A percentile compares a stretch with the other conserved stretches of the same genome.
Conservation (phyloP, 2,797 vertebrate species). For the Ciconia nigra region DNA sequence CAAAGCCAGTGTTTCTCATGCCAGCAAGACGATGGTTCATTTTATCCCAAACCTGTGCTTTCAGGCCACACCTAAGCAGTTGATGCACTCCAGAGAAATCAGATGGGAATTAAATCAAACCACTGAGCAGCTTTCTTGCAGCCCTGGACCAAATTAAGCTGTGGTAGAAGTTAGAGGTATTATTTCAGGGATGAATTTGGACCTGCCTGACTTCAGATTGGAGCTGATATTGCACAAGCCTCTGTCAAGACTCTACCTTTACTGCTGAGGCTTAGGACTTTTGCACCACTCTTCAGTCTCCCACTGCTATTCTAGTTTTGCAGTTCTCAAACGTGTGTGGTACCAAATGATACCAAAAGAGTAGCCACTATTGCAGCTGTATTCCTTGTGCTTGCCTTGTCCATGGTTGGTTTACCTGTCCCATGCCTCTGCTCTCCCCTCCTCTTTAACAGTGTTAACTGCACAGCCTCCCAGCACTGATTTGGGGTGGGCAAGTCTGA, state of each 20-base stretch:
- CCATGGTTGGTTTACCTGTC: neutral
- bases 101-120: neutral
- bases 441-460: neutral
- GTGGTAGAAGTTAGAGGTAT: neutral
- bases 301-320: neutral
- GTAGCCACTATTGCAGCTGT: neutral
- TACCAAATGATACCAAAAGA: neutral
- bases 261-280: neutral
- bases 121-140: neutral
- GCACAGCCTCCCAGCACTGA: neutral
- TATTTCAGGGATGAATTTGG: neutral
- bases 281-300: neutral
- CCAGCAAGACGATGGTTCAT: neutral
- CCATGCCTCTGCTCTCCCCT: neutral
- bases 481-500: neutral
- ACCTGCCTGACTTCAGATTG: neutral
- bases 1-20: neutral
- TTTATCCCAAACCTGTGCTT: neutral
- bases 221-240: neutral
- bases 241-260: neutral
- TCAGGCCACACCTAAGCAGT: neutral
- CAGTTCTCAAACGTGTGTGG: neutral
- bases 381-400: neutral
- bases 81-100: neutral
- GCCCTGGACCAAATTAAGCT: neutral